Base-by-base conservation (phyloP, 2,113 vertebrate species). In the Eptesicus fuscus region DNA sequence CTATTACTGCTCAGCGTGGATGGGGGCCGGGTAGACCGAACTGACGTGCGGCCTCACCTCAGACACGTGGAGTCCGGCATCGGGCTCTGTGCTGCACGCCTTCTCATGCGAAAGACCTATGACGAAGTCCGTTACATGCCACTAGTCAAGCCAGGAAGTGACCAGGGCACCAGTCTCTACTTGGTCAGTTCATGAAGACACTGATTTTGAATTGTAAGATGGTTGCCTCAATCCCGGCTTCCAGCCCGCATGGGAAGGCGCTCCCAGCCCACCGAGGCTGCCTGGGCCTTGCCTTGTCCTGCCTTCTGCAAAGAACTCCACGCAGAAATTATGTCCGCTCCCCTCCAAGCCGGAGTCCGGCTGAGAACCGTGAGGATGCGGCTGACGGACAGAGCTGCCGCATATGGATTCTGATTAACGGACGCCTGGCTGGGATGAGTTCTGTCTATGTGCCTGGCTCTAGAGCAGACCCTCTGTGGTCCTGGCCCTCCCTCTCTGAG, bases 121-220 rank as follows among this genome's bases (percentile, higher is more conserved):
- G 61, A 92, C 63, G 84, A 74, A 97, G 96, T 91, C 93, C 77
- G 88, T 96, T 96, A 93, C 23, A 85, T 59, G 93, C 95, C 96
- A 92, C 85, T 95, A 70, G 71, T 97, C 86, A 53, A 90, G 93
- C 87, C 97, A 92, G 83, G 90, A 96, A 73, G 79, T 96, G 97
- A 92, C 91, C 77, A 69, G 88, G 96, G 76, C 93, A 63, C 37
- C 90, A 96, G 87, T 96, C 89, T 96, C 90, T 77, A 95, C 83
- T 94, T 85, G 65, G 90, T 96, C 85, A 95, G 88, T 86, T 96
- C 95, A 96, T 94, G 95, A 95, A 74, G 91, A 88, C 42, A 10
- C 3, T 0, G 67, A 92, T 88, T 42, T 94, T 94, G 93, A 93
- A 90, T 88, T 96, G 92, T 95, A 87, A 84, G 83, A 32, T 7